Conservation (phyloP, 2,113 vertebrate species). For the Hymenochirus boettgeri region DNA sequence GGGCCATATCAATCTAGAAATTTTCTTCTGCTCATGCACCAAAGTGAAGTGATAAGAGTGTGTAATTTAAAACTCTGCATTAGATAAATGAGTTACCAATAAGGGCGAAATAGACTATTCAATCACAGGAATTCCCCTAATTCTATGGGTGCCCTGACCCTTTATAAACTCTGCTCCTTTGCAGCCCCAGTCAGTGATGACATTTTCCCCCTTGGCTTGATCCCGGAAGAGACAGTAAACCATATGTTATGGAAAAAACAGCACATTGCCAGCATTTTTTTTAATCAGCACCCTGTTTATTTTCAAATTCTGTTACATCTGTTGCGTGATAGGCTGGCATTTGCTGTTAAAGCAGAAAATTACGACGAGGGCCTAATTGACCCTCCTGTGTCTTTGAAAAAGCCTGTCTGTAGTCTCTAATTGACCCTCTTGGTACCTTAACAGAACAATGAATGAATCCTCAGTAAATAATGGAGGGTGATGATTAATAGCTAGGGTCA, state of each 20-base stretch:
- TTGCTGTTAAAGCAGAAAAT: constrained; percentile 81
- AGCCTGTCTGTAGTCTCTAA: constrained; percentile 82
- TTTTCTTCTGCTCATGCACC: neutral
- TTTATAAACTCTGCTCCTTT: constrained; percentile 46
- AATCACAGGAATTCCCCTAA: constrained; percentile 47
- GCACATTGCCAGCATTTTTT: constrained; percentile 15
- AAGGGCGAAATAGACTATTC: constrained; percentile 40
- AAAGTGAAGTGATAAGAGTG: neutral
- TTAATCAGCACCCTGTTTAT: constrained; percentile 53
- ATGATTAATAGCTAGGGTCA: constrained; percentile 84
- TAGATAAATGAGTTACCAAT: constrained; percentile 50
- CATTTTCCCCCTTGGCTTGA: constrained; percentile 38
- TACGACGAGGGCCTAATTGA: constrained; percentile 86
- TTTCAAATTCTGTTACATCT: constrained; percentile 61
- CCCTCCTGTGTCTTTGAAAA: constrained; percentile 85
- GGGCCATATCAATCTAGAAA: neutral
- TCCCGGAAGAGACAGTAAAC: constrained; percentile 43
- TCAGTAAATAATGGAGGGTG: constrained; percentile 79
- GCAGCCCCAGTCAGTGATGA: constrained; percentile 11
- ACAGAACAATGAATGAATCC: constrained; percentile 83
- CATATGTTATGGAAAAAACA: constrained; percentile 7
- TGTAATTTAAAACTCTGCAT: constrained; percentile 12
- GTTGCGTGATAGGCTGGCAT: constrained; percentile 62
- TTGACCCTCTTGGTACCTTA: constrained; percentile 88
- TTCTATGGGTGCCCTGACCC: constrained; percentile 38